Conservation (phyloP, 2,888 invertebrate species). For the Baronia brevicornis region DNA sequence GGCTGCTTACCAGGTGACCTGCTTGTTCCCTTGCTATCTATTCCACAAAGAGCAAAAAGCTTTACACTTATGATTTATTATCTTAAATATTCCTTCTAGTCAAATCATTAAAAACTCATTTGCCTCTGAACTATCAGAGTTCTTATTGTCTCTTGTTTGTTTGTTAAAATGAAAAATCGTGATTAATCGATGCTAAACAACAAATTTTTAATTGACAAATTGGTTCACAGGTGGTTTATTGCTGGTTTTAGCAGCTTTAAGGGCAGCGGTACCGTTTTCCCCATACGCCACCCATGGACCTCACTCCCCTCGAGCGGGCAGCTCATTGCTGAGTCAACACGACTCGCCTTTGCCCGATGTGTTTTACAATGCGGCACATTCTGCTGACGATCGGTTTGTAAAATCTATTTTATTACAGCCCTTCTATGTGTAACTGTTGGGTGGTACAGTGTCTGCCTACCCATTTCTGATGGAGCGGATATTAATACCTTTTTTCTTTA, state of each 20-base stretch:
- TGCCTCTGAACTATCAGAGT: too few relatives aligned
- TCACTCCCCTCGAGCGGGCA: constrained; percentile 62
- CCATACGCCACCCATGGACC: constrained; percentile 65
- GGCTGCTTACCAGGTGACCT: too few relatives aligned
- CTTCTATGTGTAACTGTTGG: too few relatives aligned
- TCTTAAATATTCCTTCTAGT: too few relatives aligned
- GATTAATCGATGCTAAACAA: background rate
- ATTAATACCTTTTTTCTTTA: constrained; percentile 4
- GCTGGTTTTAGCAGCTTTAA: constrained; percentile 51
- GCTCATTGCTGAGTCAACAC: constrained; percentile 62
- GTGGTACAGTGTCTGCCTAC: too few relatives aligned
- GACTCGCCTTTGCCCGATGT: constrained; percentile 64
- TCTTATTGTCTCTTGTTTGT: too few relatives aligned
- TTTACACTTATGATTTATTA: too few relatives aligned
- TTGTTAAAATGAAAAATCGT: background rate
- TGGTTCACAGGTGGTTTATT: constrained; percentile 51
- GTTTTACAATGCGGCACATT: constrained; percentile 59
- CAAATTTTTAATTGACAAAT: constrained; percentile 1
- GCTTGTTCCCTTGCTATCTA: too few relatives aligned
- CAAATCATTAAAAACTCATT: too few relatives aligned
- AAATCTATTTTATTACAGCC: background rate
- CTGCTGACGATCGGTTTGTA: constrained; percentile 48
- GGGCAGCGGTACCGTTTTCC: constrained; percentile 65
- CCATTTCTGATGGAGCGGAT: too few relatives aligned
- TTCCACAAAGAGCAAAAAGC: too few relatives aligned